These are phyloP conservation scores for Carabus problematicus DNA, from an alignment of 2,888 invertebrate genomes.

Conservation along the genomic window DNA sequence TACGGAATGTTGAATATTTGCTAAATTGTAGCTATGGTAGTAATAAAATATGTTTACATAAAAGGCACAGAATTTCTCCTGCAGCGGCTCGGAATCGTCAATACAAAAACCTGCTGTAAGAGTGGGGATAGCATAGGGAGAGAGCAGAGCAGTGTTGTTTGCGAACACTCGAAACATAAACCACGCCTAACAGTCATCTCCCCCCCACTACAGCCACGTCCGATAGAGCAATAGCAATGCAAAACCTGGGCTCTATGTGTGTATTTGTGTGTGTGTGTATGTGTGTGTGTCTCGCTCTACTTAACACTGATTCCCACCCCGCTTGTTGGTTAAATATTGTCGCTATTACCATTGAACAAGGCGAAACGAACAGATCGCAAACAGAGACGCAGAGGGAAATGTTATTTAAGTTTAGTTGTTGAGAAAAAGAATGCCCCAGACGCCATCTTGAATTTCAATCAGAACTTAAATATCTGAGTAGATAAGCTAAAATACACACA, in stretches of 20 bases:
- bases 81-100: not conserved
- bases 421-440: constrained; percentile 44
- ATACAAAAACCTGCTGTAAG: not conserved
- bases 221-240: too few relatives aligned
- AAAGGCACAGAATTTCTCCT: not conserved
- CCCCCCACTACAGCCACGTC: too few relatives aligned
- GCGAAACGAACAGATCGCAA: constrained; percentile 23
- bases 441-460: constrained; percentile 48
- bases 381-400: constrained; percentile 26
- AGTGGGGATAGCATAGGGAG: too few relatives aligned
- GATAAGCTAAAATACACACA: too few relatives aligned
- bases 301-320: constrained; percentile 33
- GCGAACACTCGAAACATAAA: constrained; percentile 31
- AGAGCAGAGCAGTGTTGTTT: constrained; percentile 10
- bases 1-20: too few relatives aligned
- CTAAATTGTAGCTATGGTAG: too few relatives aligned
- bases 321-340: constrained; percentile 37
- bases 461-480: constrained; percentile 17
- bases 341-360: constrained; percentile 34
- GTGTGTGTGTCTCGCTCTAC: constrained; percentile 21
- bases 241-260: too few relatives aligned
- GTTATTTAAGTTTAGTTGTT: constrained; percentile 36
- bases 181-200: constrained; percentile 33
- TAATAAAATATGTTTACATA: constrained; percentile 23
- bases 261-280: not conserved